phyloP scores from a whole-genome alignment of 2,113 vertebrate genomes.

The Callithrix jacchus region DNA sequence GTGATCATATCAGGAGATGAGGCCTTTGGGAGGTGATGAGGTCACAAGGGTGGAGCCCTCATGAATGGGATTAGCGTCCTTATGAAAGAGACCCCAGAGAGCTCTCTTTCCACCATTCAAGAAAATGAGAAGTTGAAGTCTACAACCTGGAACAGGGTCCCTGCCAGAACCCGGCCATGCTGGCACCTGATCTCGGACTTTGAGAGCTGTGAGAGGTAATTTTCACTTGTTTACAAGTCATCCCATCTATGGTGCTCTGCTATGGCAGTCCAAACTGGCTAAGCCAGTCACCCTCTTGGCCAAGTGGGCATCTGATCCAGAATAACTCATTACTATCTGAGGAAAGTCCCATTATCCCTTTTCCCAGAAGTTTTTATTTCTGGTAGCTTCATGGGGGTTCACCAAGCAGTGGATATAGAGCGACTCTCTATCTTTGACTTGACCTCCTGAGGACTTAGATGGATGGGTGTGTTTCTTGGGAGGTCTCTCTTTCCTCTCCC shows the following conservation, averaged over 20 bases:
- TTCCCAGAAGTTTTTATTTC: not conserved
- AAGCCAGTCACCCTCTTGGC: no score
- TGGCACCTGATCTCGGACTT: not conserved
- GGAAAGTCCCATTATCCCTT: not conserved
- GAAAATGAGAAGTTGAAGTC: not conserved
- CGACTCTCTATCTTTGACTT: not conserved
- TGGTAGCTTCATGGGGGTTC: not conserved
- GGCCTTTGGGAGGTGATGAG: not conserved
- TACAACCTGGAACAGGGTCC: not conserved
- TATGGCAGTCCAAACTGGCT: not conserved
- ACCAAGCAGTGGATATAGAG: no score
- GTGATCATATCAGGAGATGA: not conserved
- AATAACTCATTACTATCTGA: not conserved
- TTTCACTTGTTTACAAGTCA: not conserved
- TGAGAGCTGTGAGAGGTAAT: not conserved
- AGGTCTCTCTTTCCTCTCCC: fast-evolving
- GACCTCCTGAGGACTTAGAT: not conserved
- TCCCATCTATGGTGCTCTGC: not conserved
- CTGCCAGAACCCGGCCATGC: not conserved
- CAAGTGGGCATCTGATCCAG: not conserved
- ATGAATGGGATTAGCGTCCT: not conserved
- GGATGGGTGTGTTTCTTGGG: not conserved
- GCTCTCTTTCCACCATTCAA: fast-evolving
- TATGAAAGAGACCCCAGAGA: not conserved
- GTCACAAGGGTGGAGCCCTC: not conserved